phyloP scores from a whole-genome alignment of 2,797 vertebrate species.

The Psittacula echo region DNA sequence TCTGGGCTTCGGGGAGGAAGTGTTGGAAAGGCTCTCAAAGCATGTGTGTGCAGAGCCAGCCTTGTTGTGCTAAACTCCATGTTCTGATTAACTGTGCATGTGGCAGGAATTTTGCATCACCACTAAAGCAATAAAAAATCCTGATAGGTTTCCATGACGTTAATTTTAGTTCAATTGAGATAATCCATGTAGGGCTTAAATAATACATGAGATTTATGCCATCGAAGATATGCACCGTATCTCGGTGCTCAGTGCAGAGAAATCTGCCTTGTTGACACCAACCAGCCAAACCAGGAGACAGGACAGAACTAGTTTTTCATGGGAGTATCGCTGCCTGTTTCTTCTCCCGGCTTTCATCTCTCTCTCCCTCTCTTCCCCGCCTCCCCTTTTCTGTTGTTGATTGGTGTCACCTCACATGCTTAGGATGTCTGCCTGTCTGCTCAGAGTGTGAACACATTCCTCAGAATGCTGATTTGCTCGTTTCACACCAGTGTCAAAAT shows the following conservation, averaged over 20 bases:
- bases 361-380: constrained; percentile 7
- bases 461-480: constrained; percentile 81
- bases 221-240: background rate
- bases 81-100: constrained; percentile 32
- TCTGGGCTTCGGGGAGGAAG: constrained; percentile 27
- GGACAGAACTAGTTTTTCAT: constrained; percentile 52
- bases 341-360: constrained; percentile 75
- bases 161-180: constrained; percentile 56
- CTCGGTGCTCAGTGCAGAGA: background rate
- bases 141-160: constrained; percentile 36
- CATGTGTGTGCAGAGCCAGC: background rate
- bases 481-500: constrained; percentile 83
- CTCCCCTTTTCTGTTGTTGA: constrained; percentile 74
- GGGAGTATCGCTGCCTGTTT: constrained; percentile 19
- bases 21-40: background rate
- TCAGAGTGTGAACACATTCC: constrained; percentile 82
- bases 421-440: constrained; percentile 81
- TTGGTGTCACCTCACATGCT: constrained; percentile 82
- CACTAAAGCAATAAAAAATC: background rate
- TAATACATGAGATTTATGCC: constrained; percentile 59
- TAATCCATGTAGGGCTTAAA: constrained; percentile 52
- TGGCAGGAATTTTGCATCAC: constrained; percentile 47
- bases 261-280: constrained; percentile 50
- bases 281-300: constrained; percentile 16
- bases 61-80: constrained; percentile 26